phyloP scores from a whole-genome alignment of 2,797 vertebrate species.

The Chaenodraco wilsoni region DNA sequence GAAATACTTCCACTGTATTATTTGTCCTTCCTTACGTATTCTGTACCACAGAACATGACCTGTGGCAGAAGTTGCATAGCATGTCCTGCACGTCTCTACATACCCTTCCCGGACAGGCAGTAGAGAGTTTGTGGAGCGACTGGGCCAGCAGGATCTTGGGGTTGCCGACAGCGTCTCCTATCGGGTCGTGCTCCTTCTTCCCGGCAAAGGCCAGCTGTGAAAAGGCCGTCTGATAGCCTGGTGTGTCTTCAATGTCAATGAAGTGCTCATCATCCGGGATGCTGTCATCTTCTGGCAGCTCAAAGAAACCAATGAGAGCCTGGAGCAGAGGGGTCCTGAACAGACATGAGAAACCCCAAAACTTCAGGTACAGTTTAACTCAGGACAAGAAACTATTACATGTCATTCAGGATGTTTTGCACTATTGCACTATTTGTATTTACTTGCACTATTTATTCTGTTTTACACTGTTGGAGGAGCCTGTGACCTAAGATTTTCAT shows the following conservation, averaged over 20 bases:
- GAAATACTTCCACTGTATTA: no score
- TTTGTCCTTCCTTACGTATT: no score
- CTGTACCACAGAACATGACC: neutral
- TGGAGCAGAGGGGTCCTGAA: slow-evolving; percentile 93
- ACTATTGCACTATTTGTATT: no score
- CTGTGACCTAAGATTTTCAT: no score
- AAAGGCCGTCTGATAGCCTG: slow-evolving; percentile 97
- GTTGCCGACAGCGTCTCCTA: slow-evolving; percentile 93
- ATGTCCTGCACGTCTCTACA: slow-evolving; percentile 44
- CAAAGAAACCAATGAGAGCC: slow-evolving; percentile 96
- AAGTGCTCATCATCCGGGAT: slow-evolving; percentile 98
- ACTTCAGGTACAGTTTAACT: neutral
- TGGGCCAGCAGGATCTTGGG: slow-evolving; percentile 96
- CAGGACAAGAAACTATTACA: neutral
- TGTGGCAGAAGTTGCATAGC: neutral
- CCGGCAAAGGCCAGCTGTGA: slow-evolving; percentile 98
- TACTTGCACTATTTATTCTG: no score
- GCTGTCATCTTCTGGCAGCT: slow-evolving; percentile 96
- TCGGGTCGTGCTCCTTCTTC: slow-evolving; percentile 95
- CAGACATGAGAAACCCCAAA: neutral
- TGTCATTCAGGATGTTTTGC: neutral
- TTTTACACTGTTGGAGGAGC: no score
- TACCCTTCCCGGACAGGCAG: slow-evolving; percentile 96
- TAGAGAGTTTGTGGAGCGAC: slow-evolving; percentile 95
- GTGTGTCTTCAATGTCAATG: slow-evolving; percentile 97